Percentiles rank a stretch among this genome's conserved stretches.
Conservation (phyloP, 2,113 vertebrate species). For the Saccopteryx bilineata region DNA sequence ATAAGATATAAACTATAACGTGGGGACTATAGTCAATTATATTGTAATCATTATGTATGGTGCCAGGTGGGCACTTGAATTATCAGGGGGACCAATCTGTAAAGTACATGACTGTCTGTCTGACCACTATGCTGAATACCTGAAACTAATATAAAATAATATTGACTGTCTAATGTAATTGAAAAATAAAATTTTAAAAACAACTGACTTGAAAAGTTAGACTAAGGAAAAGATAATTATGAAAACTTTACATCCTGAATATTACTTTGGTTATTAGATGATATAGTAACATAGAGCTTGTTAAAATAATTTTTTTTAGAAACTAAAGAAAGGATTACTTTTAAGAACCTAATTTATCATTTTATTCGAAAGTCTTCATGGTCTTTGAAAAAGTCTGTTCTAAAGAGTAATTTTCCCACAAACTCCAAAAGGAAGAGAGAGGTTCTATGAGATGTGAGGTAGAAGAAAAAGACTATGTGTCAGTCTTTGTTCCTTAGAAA, state of each 20-base stretch:
- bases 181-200: background rate
- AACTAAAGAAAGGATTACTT: background rate
- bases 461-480: background rate
- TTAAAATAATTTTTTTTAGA: slow-evolving; percentile 24
- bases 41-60: background rate
- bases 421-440: background rate
- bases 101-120: background rate
- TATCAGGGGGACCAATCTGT: background rate
- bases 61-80: background rate
- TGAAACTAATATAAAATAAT: background rate
- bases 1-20: background rate
- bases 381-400: slow-evolving; percentile 31
- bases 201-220: background rate
- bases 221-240: background rate
- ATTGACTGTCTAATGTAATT: background rate
- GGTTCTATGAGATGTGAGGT: background rate
- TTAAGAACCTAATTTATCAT: slow-evolving; percentile 1
- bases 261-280: slow-evolving; percentile 30
- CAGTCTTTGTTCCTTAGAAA: background rate
- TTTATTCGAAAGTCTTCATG: background rate
- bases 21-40: background rate
- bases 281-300: background rate
- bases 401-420: background rate
- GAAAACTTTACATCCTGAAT: background rate
- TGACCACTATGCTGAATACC: background rate